These are phyloP conservation scores for Leptinotarsa undecemlineata DNA, from an alignment of 1,140 invertebrate species.

Conservation along the genomic window DNA sequence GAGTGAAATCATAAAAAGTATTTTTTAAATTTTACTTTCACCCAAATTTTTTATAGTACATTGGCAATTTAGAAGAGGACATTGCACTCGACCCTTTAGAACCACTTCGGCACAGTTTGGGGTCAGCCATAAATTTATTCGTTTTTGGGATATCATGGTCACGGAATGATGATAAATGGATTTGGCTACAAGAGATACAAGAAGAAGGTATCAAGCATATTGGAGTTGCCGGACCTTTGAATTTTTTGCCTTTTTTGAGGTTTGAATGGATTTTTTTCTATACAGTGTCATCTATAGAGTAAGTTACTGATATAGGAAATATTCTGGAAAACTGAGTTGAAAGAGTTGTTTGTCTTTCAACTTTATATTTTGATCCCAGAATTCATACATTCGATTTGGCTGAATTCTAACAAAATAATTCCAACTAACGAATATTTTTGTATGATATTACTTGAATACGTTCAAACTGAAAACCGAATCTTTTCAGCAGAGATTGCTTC, in stretches of 20 bases:
- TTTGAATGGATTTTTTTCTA: slow-evolving; percentile 48
- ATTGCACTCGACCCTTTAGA: slow-evolving; percentile 57
- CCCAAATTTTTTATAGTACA: slow-evolving; percentile 29
- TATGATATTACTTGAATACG: no score
- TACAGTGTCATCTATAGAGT: no score
- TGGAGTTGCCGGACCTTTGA: slow-evolving; percentile 77
- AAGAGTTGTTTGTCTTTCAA: no score
- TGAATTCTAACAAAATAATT: no score
- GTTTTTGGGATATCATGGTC: slow-evolving; percentile 75
- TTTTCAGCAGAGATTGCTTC: no score
- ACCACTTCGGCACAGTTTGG: slow-evolving; percentile 70
- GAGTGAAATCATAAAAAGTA: no score
- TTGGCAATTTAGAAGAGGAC: slow-evolving; percentile 50
- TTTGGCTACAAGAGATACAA: slow-evolving; percentile 72
- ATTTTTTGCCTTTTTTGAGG: slow-evolving; percentile 82
- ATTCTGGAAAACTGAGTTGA: no score
- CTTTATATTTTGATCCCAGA: no score
- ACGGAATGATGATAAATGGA: slow-evolving; percentile 72
- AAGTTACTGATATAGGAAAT: no score
- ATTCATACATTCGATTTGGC: no score
- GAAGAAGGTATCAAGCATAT: slow-evolving; percentile 79
- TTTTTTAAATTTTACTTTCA: not conserved
- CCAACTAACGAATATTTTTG: no score
- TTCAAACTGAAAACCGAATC: no score
- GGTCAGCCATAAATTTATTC: slow-evolving; percentile 74